phyloP scores from a whole-genome alignment of 2,888 invertebrate species.

The Tetrapedia diversipes region DNA sequence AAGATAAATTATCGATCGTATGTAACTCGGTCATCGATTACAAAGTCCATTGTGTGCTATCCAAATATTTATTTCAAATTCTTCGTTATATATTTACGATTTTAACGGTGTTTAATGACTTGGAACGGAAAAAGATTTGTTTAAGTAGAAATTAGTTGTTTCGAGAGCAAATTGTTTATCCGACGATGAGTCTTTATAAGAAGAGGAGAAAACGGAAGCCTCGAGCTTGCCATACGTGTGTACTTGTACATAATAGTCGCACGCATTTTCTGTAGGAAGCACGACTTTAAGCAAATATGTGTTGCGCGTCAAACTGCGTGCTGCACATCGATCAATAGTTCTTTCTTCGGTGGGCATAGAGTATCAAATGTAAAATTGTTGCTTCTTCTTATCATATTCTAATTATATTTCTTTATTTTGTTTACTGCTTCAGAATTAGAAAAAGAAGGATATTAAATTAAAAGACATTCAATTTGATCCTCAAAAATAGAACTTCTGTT shows the following conservation, averaged over 20 bases:
- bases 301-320: background rate
- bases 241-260: constrained; percentile 4
- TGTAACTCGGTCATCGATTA: background rate
- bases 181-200: background rate
- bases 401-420: background rate
- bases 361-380: background rate
- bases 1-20: background rate
- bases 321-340: background rate
- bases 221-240: constrained; percentile 29
- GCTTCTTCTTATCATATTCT: too few relatives aligned
- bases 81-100: background rate
- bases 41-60: background rate
- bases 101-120: background rate
- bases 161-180: background rate
- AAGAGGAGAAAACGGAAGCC: constrained; percentile 23
- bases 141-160: background rate
- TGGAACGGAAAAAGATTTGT: background rate
- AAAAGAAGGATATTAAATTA: too few relatives aligned
- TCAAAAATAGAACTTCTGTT: too few relatives aligned
- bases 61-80: background rate
- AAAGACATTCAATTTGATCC: too few relatives aligned
- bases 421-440: too few relatives aligned
- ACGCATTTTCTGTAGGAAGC: background rate
- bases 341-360: background rate
- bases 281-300: constrained; percentile 14